These are phyloP conservation scores for Enteromius argenteus DNA, from an alignment of 2,797 vertebrate species.

Conservation along the genomic window DNA sequence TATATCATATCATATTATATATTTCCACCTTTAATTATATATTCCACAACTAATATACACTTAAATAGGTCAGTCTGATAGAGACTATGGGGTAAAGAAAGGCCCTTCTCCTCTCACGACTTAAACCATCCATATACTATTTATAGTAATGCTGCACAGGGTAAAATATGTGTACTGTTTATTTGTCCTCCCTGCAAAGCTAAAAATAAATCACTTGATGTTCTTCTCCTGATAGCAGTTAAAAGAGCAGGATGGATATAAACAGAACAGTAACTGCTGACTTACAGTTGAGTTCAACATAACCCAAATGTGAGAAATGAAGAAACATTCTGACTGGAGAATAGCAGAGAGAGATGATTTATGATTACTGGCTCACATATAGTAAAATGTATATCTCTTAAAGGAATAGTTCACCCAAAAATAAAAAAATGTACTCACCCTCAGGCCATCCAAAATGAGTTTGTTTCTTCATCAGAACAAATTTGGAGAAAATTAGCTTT, in stretches of 20 bases:
- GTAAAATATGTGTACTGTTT: conserved; percentile 6
- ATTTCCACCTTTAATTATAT: background rate
- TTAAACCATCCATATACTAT: conserved; percentile 24
- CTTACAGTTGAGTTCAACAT: background rate
- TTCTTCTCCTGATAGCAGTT: background rate
- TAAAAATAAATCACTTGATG: conserved; percentile 26
- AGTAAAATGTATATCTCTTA: background rate
- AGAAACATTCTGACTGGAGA: background rate
- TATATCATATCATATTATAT: background rate
- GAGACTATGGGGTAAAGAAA: conserved; percentile 10
- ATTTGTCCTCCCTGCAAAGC: conserved; percentile 11
- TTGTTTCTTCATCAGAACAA: background rate
- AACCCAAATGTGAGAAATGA: background rate
- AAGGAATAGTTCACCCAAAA: background rate
- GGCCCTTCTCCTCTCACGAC: background rate
- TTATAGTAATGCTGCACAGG: conserved; percentile 15
- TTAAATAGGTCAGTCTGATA: conserved; percentile 26
- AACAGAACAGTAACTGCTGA: conserved; percentile 25
- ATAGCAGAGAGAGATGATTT: background rate
- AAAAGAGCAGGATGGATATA: conserved; percentile 10
- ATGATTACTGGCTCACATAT: background rate
- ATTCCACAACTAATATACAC: background rate
- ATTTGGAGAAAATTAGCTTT: background rate
- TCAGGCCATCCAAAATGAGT: background rate
- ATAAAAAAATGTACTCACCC: background rate